Conservation (phyloP, 2,888 invertebrate genomes). For the Pocota personata region DNA sequence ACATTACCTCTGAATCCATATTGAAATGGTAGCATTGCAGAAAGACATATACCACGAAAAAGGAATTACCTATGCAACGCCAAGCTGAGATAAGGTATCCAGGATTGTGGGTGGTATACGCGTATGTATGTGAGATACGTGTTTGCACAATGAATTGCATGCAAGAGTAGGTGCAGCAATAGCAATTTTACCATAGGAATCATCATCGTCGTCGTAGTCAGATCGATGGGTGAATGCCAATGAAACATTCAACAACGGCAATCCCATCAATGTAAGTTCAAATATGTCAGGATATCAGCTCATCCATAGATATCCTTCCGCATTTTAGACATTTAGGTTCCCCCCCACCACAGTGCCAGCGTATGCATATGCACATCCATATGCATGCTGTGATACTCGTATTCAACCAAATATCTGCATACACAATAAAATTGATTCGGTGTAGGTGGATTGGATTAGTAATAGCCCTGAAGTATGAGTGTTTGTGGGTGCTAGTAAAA, state of each 20-base stretch:
- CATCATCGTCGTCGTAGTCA: constrained; percentile 31
- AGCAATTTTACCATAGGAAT: constrained; percentile 9
- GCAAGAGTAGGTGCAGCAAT: constrained; percentile 51
- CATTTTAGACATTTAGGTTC: constrained; percentile 48
- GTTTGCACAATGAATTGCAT: constrained; percentile 79
- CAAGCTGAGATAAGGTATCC: neutral
- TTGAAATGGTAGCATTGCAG: constrained; percentile 38
- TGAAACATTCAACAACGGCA: constrained; percentile 62
- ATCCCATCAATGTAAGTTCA: constrained; percentile 66
- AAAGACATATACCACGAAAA: constrained; percentile 38
- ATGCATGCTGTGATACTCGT: neutral
- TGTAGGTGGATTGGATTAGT: constrained; percentile 23
- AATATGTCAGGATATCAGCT: constrained; percentile 74
- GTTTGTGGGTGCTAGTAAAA: neutral
- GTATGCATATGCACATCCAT: constrained; percentile 18
- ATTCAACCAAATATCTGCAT: constrained; percentile 44
- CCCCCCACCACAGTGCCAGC: neutral
- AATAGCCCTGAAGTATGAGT: constrained; percentile 13
- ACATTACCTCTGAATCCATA: constrained; percentile 78
- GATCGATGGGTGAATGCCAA: constrained; percentile 60
- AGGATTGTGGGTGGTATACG: neutral
- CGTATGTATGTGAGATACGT: constrained; percentile 44
- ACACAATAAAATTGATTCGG: constrained; percentile 51
- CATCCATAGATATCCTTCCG: constrained; percentile 75
- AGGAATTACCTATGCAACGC: constrained; percentile 3